Base-by-base conservation (phyloP, 2,113 vertebrate species). In the Maccullochella peelii region DNA sequence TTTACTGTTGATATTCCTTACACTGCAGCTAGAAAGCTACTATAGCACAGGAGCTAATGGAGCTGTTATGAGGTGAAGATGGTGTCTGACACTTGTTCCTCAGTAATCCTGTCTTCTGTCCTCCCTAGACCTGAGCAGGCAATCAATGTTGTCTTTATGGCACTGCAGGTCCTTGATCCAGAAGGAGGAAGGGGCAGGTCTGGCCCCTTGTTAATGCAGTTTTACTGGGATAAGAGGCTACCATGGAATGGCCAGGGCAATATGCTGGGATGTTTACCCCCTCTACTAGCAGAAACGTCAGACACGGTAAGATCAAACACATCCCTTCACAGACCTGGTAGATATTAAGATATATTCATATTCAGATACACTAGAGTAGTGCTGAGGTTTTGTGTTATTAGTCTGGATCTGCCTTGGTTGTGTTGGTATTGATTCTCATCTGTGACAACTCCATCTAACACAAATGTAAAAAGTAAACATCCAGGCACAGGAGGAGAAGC, bases 91-190 rank as follows among this genome's bases (percentile, higher is more conserved):
- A 83, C 83, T 83, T 87, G 81, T 83, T 88, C 86, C 86, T 68
- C 79, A 67, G 81, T 89, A 90, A 92, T 92, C 89, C 81, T 80
- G 57, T 66, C 68, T 85, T 40, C 80, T 88, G 88, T 91, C 87
- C 44, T 87, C 80, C 79, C 80, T 80, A 82, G 81, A 87, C 83
- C 78, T 79, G 65, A 54, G 49, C 83, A 86, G 76, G 84, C 72
- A 85, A 94, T 93, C 90, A 91, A 85, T 95, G 80, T 76, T 88
- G 68, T 80, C 88, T 91, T 94, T 94, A 92, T 78, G 74, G 59
- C 82, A 49, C 86, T 82, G 36, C 69, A 73, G 71, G 83, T 57
- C 30, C 25, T 61, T 67, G 38, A 74, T 85, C 62, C 44, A 73
- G 55, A 68, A 44, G 59, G 52, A 33, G 59, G 52, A 27, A 25